Evolutionary conservation across 2,888 invertebrate genomes (phyloP).

Genomic region (Synanthedon andrenaeformis): DNA sequence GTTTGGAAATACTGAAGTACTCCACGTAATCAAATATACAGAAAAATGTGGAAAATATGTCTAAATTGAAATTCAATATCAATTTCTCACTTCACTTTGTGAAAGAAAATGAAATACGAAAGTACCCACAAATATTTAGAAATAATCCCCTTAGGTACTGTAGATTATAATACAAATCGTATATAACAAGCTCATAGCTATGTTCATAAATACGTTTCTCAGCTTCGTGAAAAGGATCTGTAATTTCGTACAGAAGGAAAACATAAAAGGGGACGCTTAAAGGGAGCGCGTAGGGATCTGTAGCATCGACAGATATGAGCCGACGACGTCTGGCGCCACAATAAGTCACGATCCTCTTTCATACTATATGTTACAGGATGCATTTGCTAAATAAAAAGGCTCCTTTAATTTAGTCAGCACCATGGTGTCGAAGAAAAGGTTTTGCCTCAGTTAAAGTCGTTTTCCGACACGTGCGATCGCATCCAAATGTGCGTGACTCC

Average conservation of each 20-base stretch:
- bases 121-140: too few species aligned
- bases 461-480: slow-evolving; percentile 1
- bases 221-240: slow-evolving; percentile 10
- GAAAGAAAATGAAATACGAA: too few species aligned
- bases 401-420: slow-evolving; percentile 17
- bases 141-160: neutral
- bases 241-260: slow-evolving; percentile 21
- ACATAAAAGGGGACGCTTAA: slow-evolving; percentile 19
- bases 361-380: slow-evolving; percentile 26
- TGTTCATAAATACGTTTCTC: neutral
- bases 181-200: neutral
- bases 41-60: too few species aligned
- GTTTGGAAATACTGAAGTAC: too few species aligned
- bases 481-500: slow-evolving; percentile 13
- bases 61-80: too few species aligned
- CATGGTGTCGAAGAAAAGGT: slow-evolving; percentile 5
- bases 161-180: neutral
- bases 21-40: too few species aligned
- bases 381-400: slow-evolving; percentile 34
- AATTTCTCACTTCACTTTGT: too few species aligned
- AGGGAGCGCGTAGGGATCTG: slow-evolving; percentile 12
- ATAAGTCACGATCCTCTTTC: slow-evolving; percentile 21
- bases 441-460: neutral
- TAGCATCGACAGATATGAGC: slow-evolving; percentile 12
- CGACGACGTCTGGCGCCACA: slow-evolving; percentile 19